Conservation (phyloP, 1,140 invertebrate species). For the Caenorhabditis remanei region DNA sequence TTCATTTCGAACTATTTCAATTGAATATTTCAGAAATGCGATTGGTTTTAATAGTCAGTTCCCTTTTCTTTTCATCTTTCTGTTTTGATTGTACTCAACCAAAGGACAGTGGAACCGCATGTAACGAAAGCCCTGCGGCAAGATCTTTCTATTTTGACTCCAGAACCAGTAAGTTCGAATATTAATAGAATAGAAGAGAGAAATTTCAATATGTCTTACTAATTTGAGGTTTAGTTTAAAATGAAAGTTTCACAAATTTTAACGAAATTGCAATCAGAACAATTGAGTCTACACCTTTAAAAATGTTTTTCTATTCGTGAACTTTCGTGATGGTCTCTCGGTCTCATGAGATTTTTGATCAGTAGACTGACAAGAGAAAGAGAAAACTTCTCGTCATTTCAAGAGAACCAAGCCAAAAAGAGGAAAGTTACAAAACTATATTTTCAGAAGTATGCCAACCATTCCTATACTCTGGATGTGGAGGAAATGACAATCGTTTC, state of each 20-base stretch:
- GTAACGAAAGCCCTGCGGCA: not conserved
- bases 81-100: slow-evolving; percentile 33
- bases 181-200: not conserved
- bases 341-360: not conserved
- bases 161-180: slow-evolving; percentile 8
- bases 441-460: slow-evolving; percentile 67
- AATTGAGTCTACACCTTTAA: too few relatives aligned
- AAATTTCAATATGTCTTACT: not conserved
- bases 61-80: not conserved
- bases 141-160: slow-evolving; percentile 34
- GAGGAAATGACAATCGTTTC: slow-evolving; percentile 76
- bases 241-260: too few relatives aligned
- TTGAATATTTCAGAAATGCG: slow-evolving; percentile 3
- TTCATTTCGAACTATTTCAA: not conserved
- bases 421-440: not conserved
- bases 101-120: slow-evolving; percentile 10
- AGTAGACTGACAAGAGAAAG: not conserved
- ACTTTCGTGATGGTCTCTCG: not conserved
- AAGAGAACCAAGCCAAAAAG: not conserved
- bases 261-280: too few relatives aligned
- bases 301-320: not conserved
- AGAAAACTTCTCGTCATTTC: not conserved
- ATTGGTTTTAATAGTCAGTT: not conserved
- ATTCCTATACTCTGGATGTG: slow-evolving; percentile 77
- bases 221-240: too few relatives aligned